Conservation (phyloP, 2,113 vertebrate species). For the Anas platyrhynchos region DNA sequence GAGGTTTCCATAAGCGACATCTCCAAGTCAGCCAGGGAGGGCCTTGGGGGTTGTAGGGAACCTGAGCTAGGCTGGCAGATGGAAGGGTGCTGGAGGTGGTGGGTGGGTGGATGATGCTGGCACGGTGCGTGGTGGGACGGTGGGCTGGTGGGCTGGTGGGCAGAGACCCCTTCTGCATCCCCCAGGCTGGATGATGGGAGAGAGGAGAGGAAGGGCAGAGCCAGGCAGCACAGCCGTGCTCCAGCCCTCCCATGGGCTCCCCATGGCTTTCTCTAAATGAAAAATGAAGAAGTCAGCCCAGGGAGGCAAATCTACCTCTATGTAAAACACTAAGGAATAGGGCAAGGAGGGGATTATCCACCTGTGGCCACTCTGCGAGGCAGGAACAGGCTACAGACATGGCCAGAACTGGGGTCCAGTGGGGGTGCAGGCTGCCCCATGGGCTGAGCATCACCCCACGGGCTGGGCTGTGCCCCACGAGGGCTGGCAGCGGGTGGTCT, state of each 20-base stretch:
- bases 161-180: neutral
- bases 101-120: neutral
- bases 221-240: neutral
- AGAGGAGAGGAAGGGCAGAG: neutral
- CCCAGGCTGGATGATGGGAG: neutral
- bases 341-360: neutral
- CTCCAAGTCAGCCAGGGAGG: neutral
- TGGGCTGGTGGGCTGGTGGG: neutral
- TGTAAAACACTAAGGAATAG: neutral
- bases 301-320: neutral
- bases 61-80: neutral
- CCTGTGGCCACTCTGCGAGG: neutral
- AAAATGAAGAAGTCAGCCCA: neutral
- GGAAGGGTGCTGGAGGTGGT: neutral
- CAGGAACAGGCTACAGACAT: neutral
- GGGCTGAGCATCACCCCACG: too few species aligned
- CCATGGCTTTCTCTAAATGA: neutral
- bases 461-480: neutral
- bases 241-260: neutral
- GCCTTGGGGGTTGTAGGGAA: accelerated
- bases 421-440: neutral
- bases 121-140: too few species aligned
- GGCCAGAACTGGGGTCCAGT: neutral
- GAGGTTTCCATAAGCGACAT: neutral
- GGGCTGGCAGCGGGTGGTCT: neutral